Evolutionary conservation across 2,113 vertebrate species (phyloP).

Genomic region (Salvelinus namaycush): DNA sequence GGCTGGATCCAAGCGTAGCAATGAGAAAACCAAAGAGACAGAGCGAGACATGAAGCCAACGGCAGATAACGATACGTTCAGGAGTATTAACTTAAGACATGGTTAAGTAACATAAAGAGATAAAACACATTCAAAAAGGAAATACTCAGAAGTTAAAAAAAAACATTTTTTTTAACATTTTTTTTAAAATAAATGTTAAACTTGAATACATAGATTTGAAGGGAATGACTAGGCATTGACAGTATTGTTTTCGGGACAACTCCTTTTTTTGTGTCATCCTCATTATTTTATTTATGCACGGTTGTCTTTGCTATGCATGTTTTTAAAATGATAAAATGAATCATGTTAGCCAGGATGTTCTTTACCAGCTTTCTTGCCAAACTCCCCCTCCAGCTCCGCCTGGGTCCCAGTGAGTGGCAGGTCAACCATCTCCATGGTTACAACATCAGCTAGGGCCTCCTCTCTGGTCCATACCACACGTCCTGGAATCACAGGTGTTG

Average conservation of each 20-base stretch:
- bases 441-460: constrained; percentile 92
- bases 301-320: neutral
- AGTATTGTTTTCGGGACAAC: too few relatives aligned
- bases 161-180: too few relatives aligned
- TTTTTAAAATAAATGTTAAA: too few relatives aligned
- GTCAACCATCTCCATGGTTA: constrained; percentile 97
- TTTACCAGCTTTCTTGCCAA: constrained; percentile 98
- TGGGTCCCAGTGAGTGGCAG: constrained; percentile 95
- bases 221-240: neutral
- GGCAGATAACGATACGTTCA: constrained; percentile 10
- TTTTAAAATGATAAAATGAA: neutral
- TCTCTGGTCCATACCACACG: constrained; percentile 92
- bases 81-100: neutral
- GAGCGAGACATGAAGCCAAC: constrained; percentile 37
- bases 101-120: neutral
- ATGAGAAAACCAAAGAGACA: constrained; percentile 63
- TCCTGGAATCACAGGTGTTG: constrained; percentile 70
- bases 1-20: constrained; percentile 90
- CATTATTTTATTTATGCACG: neutral
- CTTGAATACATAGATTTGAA: neutral
- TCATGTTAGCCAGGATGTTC: neutral
- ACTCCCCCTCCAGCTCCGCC: constrained; percentile 95
- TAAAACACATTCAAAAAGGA: neutral
- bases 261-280: too few relatives aligned
- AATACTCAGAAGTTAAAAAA: neutral